phyloP scores from a whole-genome alignment of 2,888 invertebrate species.

The Agrochola lota region DNA sequence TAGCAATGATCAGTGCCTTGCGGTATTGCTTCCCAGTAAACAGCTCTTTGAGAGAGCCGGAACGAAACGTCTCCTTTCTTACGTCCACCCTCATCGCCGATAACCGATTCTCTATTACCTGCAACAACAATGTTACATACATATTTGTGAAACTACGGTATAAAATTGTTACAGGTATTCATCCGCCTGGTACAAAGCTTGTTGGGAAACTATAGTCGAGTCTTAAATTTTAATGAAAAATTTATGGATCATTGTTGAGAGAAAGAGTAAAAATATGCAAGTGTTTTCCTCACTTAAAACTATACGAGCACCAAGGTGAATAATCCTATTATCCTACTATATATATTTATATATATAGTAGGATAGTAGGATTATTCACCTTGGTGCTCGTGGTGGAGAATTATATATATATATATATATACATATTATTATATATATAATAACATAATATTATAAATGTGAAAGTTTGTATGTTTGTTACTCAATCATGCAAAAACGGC shows the following conservation, averaged over 20 bases:
- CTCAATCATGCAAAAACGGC: no score
- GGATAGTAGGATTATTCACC: no score
- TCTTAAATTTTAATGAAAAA: background rate
- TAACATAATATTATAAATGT: background rate
- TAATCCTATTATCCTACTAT: no score
- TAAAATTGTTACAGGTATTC: no score
- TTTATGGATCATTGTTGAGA: background rate
- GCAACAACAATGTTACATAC: constrained; percentile 40
- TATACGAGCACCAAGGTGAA: no score
- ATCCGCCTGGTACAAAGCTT: background rate
- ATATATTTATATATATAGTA: no score
- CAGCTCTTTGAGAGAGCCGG: constrained; percentile 84
- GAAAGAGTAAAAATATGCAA: no score
- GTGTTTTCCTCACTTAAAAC: no score
- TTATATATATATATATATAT: no score
- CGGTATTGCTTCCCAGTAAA: constrained; percentile 87
- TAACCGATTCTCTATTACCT: constrained; percentile 79
- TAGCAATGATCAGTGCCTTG: constrained; percentile 80
- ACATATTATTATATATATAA: no score
- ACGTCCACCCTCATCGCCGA: constrained; percentile 80
- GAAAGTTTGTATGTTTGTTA: no score
- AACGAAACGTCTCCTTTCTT: constrained; percentile 84
- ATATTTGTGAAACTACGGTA: background rate
- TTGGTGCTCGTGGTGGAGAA: no score
- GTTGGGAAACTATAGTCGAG: background rate